Evolutionary conservation across 2,113 vertebrate species (phyloP), one percentile per base, ranked within the genome.

Genomic region (Otus sunia): DNA sequence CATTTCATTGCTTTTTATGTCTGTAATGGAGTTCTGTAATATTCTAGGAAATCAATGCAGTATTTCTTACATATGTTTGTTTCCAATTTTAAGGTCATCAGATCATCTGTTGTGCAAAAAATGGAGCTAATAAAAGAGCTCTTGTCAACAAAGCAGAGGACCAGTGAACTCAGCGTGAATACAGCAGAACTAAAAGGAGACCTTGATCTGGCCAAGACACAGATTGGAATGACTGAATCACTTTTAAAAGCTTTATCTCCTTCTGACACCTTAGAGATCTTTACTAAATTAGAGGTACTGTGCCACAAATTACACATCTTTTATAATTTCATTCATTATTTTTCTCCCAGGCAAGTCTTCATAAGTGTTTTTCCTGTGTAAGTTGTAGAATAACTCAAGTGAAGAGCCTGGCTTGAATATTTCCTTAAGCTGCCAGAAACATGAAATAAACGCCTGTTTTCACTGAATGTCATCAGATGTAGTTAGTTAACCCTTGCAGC

Each of bases 241-340:
- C 97, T 98, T 78, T 76, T 98, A 80, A 98, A 98, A 81, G 98
- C 98, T 69, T 92, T 98, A 37, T 98, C 97, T 72, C 98, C 98
- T 53, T 98, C 98, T 3, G 98, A 98, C 83, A 98, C 98, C 43
- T 93, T 98, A 92, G 98, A 98, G 85, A 98, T 98, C 94, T 98
- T 98, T 67, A 98, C 98, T 39, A 98, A 98, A 91, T 90, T 98
- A 29, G 98, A 98, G 98, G 98, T 98, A 97, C 30, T 7, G 2
- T 96, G 56, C 36, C 21, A 32, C 49, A 79, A 73, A 50, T 29
- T 26, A 8, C 7, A 2, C 32, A 3, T 53, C 27, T 90, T 75
- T 55, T 63, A 29, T 80, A 15, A 20, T 58, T 88, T 63, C 30
- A 14, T 59, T 75, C 17, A 7, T 82, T 49, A 50, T 89, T 92